Conservation (phyloP, 1,140 invertebrate genomes). For the Zaprionus camerounensis region DNA sequence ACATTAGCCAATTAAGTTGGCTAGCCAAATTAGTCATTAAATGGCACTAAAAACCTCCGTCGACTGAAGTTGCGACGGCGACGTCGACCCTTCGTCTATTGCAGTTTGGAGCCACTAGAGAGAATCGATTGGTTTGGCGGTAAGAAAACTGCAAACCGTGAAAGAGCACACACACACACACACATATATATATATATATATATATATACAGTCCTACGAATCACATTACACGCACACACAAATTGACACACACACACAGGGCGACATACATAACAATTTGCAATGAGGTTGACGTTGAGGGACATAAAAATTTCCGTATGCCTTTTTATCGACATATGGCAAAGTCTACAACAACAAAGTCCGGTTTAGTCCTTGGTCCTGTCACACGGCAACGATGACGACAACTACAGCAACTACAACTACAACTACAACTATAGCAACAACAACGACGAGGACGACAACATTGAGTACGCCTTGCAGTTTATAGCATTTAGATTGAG, state of each 20-base stretch:
- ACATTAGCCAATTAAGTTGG: conserved; percentile 48
- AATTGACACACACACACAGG: conserved; percentile 1
- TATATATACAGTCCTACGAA: not conserved
- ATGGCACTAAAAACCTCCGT: conserved; percentile 48
- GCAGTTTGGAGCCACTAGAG: conserved; percentile 45
- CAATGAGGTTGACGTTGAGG: conserved; percentile 79
- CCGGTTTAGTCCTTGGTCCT: conserved; percentile 42
- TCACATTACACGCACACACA: conserved; percentile 25
- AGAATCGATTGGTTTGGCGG: conserved; percentile 48
- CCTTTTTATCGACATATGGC: conserved; percentile 62
- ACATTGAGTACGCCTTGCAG: conserved; percentile 69
- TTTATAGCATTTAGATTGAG: conserved; percentile 80
- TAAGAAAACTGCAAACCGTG: conserved; percentile 38
- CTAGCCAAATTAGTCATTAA: conserved; percentile 74
- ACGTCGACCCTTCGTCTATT: conserved; percentile 12
- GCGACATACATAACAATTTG: conserved; percentile 54
- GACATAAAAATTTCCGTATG: conserved; percentile 80
- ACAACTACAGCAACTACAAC: conserved; percentile 14
- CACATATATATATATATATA: not conserved
- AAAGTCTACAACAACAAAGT: conserved; percentile 35
- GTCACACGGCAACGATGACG: conserved; percentile 30
- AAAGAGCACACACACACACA: conserved; percentile 30
- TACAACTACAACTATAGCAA: conserved; percentile 27
- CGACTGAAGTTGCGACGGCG: conserved; percentile 35
- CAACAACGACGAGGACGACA: conserved; percentile 4